Evolutionary conservation across 1,140 invertebrate species (phyloP), one percentile per base, ranked within the genome.

Genomic region (Plectrocnemia conspersa): DNA sequence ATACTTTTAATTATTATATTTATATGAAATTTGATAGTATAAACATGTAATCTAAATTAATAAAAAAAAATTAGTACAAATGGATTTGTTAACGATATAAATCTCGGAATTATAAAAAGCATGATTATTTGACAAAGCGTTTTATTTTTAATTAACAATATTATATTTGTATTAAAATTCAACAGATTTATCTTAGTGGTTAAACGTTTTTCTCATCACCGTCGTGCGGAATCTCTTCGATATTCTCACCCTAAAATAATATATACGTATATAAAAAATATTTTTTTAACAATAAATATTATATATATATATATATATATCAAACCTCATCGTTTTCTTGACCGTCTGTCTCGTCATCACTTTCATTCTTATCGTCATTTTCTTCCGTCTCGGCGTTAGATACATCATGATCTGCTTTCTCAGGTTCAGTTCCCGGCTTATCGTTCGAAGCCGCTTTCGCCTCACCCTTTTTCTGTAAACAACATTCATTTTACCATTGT

Each of bases 131-230:
- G 16, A 25, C 44, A 25, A 27, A 47, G 2, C n/a, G 9, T 3
- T 25, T 25, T 27, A 47, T 47, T n/a, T 56, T 19, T 42, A 13
- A 52, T 52, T 49, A 49, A 56, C 47, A 38, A 6, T 7, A 22
- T 40, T 38, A 23, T 16, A 22, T 15, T 5, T 38, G 19, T n/a
- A n/a, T n/a, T n/a, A n/a, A n/a, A n/a, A n/a, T n/a, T n/a, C n/a
- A n/a, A n/a, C n/a, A 32, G n/a, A 32, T 32, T 7, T 32, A 32
- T 32, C 7, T 32, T n/a, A 9, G 27, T 32, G 27, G 27, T n/a
- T n/a, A n/a, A n/a, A n/a, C n/a, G n/a, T n/a, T n/a, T 50, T 59
- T 62, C 23, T 62, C 60, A 53, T 62, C 60, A 38, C 48, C 60
- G 24, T 62, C 60, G 18, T 49, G 33, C 18, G 42, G n/a, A 15